These are phyloP conservation scores for Selenia dentaria DNA, from an alignment of 2,888 invertebrate species.

Conservation along the genomic window DNA sequence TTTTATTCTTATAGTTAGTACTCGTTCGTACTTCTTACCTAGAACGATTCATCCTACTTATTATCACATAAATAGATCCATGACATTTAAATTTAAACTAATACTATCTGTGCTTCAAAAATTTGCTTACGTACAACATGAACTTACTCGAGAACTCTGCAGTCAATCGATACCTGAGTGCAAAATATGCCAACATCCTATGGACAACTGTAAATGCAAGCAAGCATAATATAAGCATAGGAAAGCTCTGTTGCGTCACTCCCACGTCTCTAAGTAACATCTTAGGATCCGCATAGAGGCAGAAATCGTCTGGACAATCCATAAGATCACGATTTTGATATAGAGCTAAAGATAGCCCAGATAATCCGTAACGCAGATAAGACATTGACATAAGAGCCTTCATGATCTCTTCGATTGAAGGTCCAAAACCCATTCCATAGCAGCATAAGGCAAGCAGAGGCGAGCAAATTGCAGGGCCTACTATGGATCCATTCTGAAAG, in stretches of 20 bases:
- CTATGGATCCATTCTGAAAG: constrained; percentile 85
- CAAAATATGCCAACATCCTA: constrained; percentile 79
- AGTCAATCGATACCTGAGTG: constrained; percentile 84
- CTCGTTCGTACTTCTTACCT: too few species aligned
- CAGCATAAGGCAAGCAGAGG: constrained; percentile 84
- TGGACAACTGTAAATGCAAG: constrained; percentile 83
- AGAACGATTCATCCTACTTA: too few species aligned
- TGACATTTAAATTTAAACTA: not conserved
- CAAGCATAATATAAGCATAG: constrained; percentile 83
- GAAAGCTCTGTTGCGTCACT: constrained; percentile 76
- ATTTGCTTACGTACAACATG: constrained; percentile 80
- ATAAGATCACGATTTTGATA: constrained; percentile 84
- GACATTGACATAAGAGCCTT: constrained; percentile 81
- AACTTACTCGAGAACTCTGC: constrained; percentile 83
- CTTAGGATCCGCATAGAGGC: constrained; percentile 84
- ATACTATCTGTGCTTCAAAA: constrained; percentile 76
- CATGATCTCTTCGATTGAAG: constrained; percentile 80
- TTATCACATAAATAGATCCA: too few species aligned
- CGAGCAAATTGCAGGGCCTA: constrained; percentile 83
- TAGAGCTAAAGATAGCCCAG: constrained; percentile 85
- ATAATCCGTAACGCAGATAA: constrained; percentile 88
- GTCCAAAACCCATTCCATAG: constrained; percentile 87
- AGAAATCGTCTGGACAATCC: constrained; percentile 84
- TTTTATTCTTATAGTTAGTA: too few species aligned
- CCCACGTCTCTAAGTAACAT: constrained; percentile 88